phyloP scores from a whole-genome alignment of 2,113 vertebrate species.

The Otus sunia region DNA sequence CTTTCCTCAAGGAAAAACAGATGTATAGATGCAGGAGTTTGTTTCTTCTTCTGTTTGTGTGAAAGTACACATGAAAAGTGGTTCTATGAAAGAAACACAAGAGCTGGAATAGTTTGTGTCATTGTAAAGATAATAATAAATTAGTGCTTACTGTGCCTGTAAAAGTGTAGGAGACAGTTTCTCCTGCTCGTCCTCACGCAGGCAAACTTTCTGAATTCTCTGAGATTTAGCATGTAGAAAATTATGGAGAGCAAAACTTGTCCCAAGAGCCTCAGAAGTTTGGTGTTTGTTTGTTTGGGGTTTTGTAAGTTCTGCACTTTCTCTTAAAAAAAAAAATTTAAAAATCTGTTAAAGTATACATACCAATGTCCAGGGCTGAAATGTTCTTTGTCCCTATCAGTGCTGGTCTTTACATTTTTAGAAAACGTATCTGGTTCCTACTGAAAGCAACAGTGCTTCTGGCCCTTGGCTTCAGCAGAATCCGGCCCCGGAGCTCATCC shows the following conservation, averaged over 20 bases:
- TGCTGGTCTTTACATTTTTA: not conserved
- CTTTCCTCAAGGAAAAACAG: constrained; percentile 66
- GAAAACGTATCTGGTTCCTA: not conserved
- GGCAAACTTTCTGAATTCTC: not conserved
- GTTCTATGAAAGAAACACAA: constrained; percentile 68
- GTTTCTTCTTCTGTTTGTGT: constrained; percentile 61
- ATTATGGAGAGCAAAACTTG: not conserved
- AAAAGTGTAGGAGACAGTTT: constrained; percentile 15
- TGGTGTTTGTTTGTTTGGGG: too few species aligned
- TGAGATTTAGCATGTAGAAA: not conserved
- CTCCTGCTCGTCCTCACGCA: not conserved
- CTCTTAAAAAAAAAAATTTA: not conserved
- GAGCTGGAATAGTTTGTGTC: constrained; percentile 62
- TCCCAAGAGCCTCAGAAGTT: not conserved
- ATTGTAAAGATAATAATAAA: constrained; percentile 57
- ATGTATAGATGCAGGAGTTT: constrained; percentile 64
- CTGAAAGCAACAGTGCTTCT: not conserved
- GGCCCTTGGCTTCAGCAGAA: not conserved
- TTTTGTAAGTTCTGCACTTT: not conserved
- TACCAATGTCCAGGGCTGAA: not conserved
- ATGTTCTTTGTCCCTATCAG: not conserved
- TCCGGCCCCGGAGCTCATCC: not conserved
- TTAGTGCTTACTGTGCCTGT: constrained; percentile 25
- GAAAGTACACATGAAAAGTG: constrained; percentile 58
- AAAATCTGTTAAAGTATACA: not conserved